Base-by-base conservation (phyloP, 2,888 invertebrate species). In the Crepidodera aurea region DNA sequence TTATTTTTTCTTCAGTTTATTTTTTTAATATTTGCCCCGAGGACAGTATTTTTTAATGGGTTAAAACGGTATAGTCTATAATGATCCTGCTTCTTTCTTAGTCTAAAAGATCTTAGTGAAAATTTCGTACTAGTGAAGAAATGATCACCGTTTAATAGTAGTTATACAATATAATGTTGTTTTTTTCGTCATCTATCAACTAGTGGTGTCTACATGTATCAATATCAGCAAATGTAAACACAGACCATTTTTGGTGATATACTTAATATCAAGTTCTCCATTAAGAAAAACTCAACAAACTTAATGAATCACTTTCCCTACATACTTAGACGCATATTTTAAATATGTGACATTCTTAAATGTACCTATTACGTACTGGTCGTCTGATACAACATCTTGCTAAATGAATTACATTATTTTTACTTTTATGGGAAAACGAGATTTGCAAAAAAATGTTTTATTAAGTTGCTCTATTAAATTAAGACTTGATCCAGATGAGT, bases 301-400 rank as follows among this genome's bases (percentile, higher is more conserved):
- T 4, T 48, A 48, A 46, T 46, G 27, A 46, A 25, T 19, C 46
- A 46, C 46, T 46, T 27, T 46, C 46, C 3, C 46, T 13, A 18
- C 40, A 40, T 40, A 18, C 18, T 40, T 40, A 46, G 27, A 46
- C 25, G 12, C 46, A 46, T 42, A 34, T 18, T 18, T 40, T 16
- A 10, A 18, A 40, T 40, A 10, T 18, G 40, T 18, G 40, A 40
- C 16, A 40, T 40, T 13, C 16, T 7, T 16, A 40, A 18, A 34
- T 18, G 15, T 40, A 37, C n/a, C n/a, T n/a, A n/a, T n/a, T n/a
- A n/a, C n/a, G n/a, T n/a, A 37, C 37, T 18, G 18, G 3, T 40
- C 40, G 40, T 40, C 15, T 18, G 13, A 18, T 40, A 18, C 2
- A 13, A 37, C 15, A 1, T 40, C 2, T 40, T 40, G 10, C 40